A percentile compares a stretch with the other conserved stretches of the same genome.
Conservation (phyloP, 2,113 vertebrate species). For the Serinus canaria region DNA sequence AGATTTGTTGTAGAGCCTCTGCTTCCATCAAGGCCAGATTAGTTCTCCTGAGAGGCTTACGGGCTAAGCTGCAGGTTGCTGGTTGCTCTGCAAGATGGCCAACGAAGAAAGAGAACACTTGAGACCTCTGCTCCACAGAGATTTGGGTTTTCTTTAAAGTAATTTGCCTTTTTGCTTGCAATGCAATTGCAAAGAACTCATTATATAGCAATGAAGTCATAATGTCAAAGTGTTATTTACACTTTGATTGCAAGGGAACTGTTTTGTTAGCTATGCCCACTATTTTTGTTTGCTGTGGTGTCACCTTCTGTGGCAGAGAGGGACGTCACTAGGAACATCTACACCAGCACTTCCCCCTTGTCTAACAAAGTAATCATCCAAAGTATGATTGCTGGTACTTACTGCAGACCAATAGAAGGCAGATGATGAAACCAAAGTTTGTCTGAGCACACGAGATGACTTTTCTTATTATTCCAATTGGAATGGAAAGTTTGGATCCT, state of each 20-base stretch:
- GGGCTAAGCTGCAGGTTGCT: neutral
- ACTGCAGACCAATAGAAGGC: neutral
- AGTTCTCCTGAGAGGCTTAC: neutral
- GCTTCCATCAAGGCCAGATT: neutral
- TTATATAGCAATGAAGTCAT: neutral
- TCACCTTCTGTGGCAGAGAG: neutral
- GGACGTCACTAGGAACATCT: neutral
- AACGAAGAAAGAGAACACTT: accelerated
- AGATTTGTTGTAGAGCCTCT: neutral
- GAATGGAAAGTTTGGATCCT: neutral
- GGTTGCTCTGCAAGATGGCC: neutral
- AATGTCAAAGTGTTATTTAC: neutral
- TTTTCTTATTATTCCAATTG: neutral
- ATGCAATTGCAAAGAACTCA: neutral
- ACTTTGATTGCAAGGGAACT: neutral
- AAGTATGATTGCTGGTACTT: neutral
- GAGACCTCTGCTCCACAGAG: neutral
- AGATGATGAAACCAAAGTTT: neutral
- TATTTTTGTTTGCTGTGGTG: constrained; percentile 27
- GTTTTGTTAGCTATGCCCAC: neutral
- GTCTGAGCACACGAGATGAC: neutral
- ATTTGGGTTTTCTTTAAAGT: neutral
- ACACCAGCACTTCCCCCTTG: neutral
- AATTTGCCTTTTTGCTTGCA: neutral
- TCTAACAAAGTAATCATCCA: neutral